Evolutionary conservation across 1,140 invertebrate genomes (phyloP).

Genomic region (Drosophila hydei): DNA sequence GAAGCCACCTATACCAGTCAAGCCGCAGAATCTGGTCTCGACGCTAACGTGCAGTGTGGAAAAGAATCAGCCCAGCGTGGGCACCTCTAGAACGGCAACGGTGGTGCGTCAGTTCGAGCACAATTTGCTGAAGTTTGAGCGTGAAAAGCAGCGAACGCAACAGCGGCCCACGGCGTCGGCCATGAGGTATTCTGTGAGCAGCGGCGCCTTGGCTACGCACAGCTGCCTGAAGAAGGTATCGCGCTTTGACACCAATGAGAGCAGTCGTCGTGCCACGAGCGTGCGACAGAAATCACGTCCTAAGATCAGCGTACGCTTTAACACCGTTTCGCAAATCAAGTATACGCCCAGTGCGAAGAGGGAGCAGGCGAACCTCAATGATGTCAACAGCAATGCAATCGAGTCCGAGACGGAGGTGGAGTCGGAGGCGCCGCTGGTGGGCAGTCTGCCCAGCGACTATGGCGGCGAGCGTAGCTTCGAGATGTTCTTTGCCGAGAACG

Average conservation of each 20-base stretch:
- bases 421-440: conserved; percentile 41
- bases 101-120: conserved; percentile 84
- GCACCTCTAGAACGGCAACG: conserved; percentile 71
- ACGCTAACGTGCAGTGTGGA: conserved; percentile 67
- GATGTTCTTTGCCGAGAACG: conserved; percentile 86
- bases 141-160: conserved; percentile 68
- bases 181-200: conserved; percentile 74
- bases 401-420: conserved; percentile 20
- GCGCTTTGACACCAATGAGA: conserved; percentile 72
- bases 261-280: conserved; percentile 78
- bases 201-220: conserved; percentile 72
- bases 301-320: conserved; percentile 84
- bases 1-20: conserved; percentile 74
- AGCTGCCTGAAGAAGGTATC: conserved; percentile 80
- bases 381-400: conserved; percentile 46
- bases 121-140: conserved; percentile 85
- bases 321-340: conserved; percentile 84
- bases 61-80: conserved; percentile 29
- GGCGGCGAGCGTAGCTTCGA: conserved; percentile 85
- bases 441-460: conserved; percentile 70
- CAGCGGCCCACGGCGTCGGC: conserved; percentile 17
- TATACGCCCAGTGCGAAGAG: conserved; percentile 76
- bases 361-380: conserved; percentile 16
- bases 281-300: conserved; percentile 69
- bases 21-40: conserved; percentile 75